These are phyloP conservation scores for Deroplatys truncata DNA, from an alignment of 2,888 invertebrate genomes.

Conservation along the genomic window DNA sequence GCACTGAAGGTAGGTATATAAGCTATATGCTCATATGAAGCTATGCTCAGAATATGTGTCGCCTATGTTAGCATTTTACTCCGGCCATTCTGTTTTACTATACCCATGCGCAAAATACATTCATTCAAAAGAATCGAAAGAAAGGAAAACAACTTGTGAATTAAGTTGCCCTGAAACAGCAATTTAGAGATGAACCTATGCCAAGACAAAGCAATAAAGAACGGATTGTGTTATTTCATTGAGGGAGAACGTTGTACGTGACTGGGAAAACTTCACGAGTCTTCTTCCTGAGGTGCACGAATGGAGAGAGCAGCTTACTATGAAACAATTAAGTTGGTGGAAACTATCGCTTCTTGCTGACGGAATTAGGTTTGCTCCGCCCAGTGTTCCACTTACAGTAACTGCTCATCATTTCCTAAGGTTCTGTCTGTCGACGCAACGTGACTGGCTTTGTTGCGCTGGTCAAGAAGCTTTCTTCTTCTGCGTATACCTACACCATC, in stretches of 20 bases:
- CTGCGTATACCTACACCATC: no score
- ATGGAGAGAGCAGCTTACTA: background rate
- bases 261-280: background rate
- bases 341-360: background rate
- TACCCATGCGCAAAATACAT: no score
- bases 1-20: no score
- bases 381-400: background rate
- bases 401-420: background rate
- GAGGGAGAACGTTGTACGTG: background rate
- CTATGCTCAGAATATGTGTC: no score
- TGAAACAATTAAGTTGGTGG: background rate
- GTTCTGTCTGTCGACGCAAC: background rate
- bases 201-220: background rate
- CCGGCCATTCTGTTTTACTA: no score
- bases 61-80: no score
- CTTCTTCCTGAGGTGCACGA: background rate
- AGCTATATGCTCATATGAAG: no score
- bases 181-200: no score
- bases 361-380: background rate
- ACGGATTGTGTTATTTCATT: background rate
- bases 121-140: no score
- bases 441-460: background rate
- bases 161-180: no score
- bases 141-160: no score
- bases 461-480: background rate